phyloP scores from a whole-genome alignment of 2,797 vertebrate genomes.

The Sebastes diaconus region DNA sequence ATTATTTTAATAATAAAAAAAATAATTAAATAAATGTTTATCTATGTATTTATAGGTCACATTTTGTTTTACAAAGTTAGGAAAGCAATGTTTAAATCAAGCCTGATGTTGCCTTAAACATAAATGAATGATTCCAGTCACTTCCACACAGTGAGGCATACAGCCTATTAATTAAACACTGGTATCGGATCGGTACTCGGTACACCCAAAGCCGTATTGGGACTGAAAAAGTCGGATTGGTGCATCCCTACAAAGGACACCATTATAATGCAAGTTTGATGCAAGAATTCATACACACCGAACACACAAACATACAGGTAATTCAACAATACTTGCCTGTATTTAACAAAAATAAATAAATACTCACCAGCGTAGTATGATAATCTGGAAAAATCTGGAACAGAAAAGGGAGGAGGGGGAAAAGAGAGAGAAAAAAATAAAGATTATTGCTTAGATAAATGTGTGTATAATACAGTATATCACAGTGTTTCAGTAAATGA shows the following conservation, averaged over 20 bases:
- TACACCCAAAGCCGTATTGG: too few species aligned
- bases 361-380: slow-evolving; percentile 85
- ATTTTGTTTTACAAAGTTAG: too few species aligned
- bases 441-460: slow-evolving; percentile 9
- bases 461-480: not conserved
- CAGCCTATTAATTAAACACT: too few species aligned
- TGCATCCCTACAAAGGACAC: not conserved
- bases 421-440: not conserved
- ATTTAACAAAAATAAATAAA: not conserved
- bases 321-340: not conserved
- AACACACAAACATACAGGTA: not conserved
- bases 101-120: too few species aligned
- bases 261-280: not conserved
- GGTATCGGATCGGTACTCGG: too few species aligned
- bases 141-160: too few species aligned
- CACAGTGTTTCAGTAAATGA: not conserved
- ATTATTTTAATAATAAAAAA: too few species aligned
- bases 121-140: rapidly evolving
- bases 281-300: not conserved
- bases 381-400: slow-evolving; percentile 87
- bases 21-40: too few species aligned
- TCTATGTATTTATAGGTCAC: too few species aligned
- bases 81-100: too few species aligned
- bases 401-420: slow-evolving; percentile 40
- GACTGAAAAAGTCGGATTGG: too few species aligned